Base-by-base conservation (phyloP, 2,888 invertebrate genomes). In the Unio pictorum region DNA sequence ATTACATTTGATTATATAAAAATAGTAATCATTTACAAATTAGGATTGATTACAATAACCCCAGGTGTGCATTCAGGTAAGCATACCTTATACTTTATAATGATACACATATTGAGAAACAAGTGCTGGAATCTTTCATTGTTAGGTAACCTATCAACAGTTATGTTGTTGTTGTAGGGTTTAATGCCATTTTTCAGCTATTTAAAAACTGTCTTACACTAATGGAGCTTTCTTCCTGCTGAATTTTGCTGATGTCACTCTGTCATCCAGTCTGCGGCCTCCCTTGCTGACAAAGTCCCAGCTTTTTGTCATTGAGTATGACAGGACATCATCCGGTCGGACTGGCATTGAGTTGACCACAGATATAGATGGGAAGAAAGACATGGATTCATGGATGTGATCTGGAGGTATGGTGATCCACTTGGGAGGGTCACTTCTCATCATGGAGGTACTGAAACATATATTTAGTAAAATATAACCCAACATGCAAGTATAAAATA, bases 341-440 rank as follows among this genome's bases (percentile, higher is more conserved):
- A 88, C 86, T 7, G 89, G 88, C 83, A 88, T 84, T 8, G 89
- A 89, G 66, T 86, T 88, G 55, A 88, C 89, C 62, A 89, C 78
- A 54, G 87, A 89, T 59, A 89, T 86, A 11, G 83, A 85, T 20
- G 88, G 88, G 68, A 87, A 86, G 72, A 87, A 81, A 6, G 84
- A 82, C n/a, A 75, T 71, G 26, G 75, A 66, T 56, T 79, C 76
- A 61, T 70, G 71, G 20, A 70, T 55, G 68, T 45, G 45, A 45
- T 45, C 45, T 45, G n/a, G n/a, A 55, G 23, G 18, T n/a, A 64
- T n/a, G 5, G 45, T 34, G n/a, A 45, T 30, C 30, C 30, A 17
- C 45, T n/a, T 30, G 63, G 28, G 11, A 11, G 6, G 20, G n/a
- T 18, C 30, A 8, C 23, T 55, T 11, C 23, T 64, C 20, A 55